Conservation (phyloP, 1,140 invertebrate genomes). For the Drosophila serrata region DNA sequence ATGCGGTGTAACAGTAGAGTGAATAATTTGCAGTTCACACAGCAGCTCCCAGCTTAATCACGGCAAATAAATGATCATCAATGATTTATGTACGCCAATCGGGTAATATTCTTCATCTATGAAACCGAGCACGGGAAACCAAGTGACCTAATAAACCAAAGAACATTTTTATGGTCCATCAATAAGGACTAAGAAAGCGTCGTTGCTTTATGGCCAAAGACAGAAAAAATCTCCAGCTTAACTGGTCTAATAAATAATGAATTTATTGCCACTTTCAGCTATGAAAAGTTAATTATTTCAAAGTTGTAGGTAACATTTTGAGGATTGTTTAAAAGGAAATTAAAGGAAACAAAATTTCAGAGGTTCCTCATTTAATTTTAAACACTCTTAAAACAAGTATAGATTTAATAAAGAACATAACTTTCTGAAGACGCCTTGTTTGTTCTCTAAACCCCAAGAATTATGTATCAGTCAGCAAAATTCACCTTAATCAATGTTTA, state of each 20-base stretch:
- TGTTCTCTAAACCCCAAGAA: not conserved
- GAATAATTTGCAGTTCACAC: slow-evolving; percentile 21
- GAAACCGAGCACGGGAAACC: not conserved
- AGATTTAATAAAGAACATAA: no score
- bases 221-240: slow-evolving; percentile 5
- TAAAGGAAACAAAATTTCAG: no score
- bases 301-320: not conserved
- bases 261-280: not conserved
- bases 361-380: not conserved
- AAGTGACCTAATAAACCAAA: slow-evolving; percentile 10
- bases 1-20: slow-evolving; percentile 22
- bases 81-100: slow-evolving; percentile 26
- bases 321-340: not conserved
- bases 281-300: slow-evolving; percentile 1
- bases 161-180: slow-evolving; percentile 11
- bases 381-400: no score
- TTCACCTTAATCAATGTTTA: slow-evolving; percentile 3
- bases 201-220: not conserved
- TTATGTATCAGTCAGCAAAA: slow-evolving; percentile 1
- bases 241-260: slow-evolving; percentile 2
- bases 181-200: not conserved
- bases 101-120: slow-evolving; percentile 28
- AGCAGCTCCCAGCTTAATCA: slow-evolving; percentile 9
- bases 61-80: slow-evolving; percentile 11
- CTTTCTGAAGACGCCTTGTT: not conserved